Evolutionary conservation across 2,888 invertebrate genomes (phyloP), one percentile per base, ranked within the genome.

Genomic region (Spodoptera littoralis): DNA sequence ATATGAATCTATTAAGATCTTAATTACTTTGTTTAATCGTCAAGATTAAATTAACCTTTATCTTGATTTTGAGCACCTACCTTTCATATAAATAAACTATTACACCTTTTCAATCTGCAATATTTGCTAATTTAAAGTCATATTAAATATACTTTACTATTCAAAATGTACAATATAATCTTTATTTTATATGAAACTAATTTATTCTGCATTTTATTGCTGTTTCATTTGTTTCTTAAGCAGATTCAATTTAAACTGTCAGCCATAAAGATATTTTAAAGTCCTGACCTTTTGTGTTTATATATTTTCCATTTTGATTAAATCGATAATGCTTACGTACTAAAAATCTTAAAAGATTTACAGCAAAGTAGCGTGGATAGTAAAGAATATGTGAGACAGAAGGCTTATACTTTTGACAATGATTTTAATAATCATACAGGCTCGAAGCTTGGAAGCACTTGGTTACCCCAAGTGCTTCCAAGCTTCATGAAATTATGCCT

Each of bases 91-190:
- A 54, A 75, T 58, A 50, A 58, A 51, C 45, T 47, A 63, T 57
- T 74, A 55, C 30, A 63, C 50, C 41, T 36, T 60, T 75, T 62
- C 55, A 75, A 75, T 73, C 68, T 68, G 57, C 74, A 62, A 44
- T 73, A 44, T 46, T 49, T 46, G 43, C 36, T 8, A 27, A 9
- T n/a, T 18, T 36, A 49, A 55, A 65, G 57, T 58, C 51, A 72
- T 58, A 22, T 57, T 54, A n/a, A 59, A 65, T 56, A 56, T 64
- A 70, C 56, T 46, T 44, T 57, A 36, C 36, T 36, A 22, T 49
- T 41, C 48, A 59, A 64, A 46, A 57, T 46, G 12, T 24, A 43
- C 24, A 48, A 44, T 42, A 44, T 63, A 58, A 48, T 48, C 22
- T 57, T 46, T 55, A 55, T 59, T 71, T n/a, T 43, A 55, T 63